Evolutionary conservation across 2,113 vertebrate genomes (phyloP).

Genomic region (Prochilodus magdalenae): DNA sequence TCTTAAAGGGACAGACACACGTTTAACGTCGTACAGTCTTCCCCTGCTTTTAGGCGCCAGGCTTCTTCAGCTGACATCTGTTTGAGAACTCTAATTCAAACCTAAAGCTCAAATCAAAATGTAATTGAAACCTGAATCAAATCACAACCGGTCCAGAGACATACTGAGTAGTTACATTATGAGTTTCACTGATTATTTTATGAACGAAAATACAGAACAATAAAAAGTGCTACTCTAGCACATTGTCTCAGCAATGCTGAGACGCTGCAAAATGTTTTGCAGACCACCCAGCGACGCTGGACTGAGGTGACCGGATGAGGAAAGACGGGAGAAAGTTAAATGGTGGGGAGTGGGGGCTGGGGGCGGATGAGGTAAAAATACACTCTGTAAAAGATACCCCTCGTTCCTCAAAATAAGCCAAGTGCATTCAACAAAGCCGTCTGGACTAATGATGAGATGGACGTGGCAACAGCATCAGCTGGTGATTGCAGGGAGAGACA

Average conservation of each 20-base stretch:
- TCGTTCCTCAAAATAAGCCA: slow-evolving; percentile 62
- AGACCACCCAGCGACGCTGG: slow-evolving; percentile 25
- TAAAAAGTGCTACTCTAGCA: neutral
- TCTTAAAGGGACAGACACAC: slow-evolving; percentile 57
- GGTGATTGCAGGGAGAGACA: neutral
- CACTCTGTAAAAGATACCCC: slow-evolving; percentile 63
- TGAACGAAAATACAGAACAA: neutral
- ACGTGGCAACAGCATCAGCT: slow-evolving; percentile 10
- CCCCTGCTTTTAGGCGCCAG: too few relatives aligned
- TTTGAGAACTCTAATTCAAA: too few relatives aligned
- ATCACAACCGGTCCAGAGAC: too few relatives aligned
- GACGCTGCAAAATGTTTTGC: neutral
- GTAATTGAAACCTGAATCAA: too few relatives aligned
- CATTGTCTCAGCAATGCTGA: neutral
- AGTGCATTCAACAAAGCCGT: slow-evolving; percentile 58
- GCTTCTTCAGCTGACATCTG: too few relatives aligned
- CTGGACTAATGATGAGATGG: slow-evolving; percentile 38
- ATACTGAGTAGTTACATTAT: too few relatives aligned
- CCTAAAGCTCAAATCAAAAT: too few relatives aligned
- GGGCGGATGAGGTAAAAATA: slow-evolving; percentile 66
- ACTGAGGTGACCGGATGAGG: slow-evolving; percentile 34
- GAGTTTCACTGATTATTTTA: neutral
- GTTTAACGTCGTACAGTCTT: neutral
- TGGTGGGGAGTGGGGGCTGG: too few relatives aligned
- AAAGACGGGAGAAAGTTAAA: slow-evolving; percentile 53